Evolutionary conservation across 2,797 vertebrate species (phyloP).

Genomic region (Alectoris magna): DNA sequence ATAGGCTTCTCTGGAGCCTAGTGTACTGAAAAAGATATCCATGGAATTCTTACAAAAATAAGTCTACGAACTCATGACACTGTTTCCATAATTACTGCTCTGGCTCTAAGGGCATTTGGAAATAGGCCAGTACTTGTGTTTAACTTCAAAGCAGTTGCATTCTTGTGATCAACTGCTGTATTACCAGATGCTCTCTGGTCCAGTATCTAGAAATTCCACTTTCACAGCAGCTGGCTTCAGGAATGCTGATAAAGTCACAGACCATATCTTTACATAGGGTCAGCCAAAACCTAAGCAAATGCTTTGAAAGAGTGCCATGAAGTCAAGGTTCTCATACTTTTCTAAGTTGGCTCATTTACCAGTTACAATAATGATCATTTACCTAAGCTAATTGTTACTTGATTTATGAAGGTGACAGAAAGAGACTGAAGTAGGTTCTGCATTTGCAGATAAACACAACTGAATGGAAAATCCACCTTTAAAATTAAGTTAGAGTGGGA

Average conservation of each 20-base stretch:
- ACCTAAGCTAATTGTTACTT: not conserved
- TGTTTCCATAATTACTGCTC: not conserved
- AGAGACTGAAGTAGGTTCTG: not conserved
- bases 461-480: not conserved
- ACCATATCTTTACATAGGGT: not conserved
- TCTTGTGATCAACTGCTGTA: not conserved
- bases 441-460: not conserved
- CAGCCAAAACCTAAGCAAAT: not conserved
- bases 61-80: not conserved
- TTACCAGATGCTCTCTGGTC: not conserved
- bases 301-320: not conserved
- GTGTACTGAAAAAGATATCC: not conserved
- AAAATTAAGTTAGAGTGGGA: not conserved
- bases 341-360: accelerated
- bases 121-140: not conserved
- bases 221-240: not conserved
- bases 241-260: not conserved
- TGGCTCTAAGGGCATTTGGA: not conserved
- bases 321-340: not conserved
- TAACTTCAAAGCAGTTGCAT: not conserved
- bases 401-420: not conserved
- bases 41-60: not conserved
- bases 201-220: not conserved
- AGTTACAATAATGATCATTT: not conserved
- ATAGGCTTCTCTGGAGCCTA: not conserved